Conservation (phyloP, 2,797 vertebrate genomes). For the Malacoraja senta region DNA sequence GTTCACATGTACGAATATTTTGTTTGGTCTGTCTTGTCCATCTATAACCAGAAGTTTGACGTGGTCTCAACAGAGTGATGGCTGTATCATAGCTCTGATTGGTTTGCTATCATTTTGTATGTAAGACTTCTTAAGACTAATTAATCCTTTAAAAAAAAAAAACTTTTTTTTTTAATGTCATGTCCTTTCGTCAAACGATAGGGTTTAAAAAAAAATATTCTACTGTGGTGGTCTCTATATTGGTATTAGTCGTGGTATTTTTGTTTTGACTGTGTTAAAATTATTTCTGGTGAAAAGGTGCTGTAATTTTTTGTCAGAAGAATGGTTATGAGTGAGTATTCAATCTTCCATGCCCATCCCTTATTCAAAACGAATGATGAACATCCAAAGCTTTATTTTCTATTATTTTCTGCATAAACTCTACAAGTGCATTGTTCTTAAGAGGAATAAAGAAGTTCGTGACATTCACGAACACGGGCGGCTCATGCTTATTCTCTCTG, state of each 20-base stretch:
- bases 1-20: constrained; percentile 37
- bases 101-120: constrained; percentile 36
- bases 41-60: constrained; percentile 38
- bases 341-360: constrained; percentile 80
- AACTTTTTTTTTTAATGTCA: constrained; percentile 8
- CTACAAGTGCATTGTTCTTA: constrained; percentile 56
- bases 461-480: constrained; percentile 50
- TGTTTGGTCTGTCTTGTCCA: constrained; percentile 38
- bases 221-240: constrained; percentile 47
- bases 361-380: constrained; percentile 44
- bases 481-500: constrained; percentile 57
- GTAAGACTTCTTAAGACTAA: constrained; percentile 37
- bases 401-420: constrained; percentile 56
- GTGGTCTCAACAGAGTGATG: constrained; percentile 38
- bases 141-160: neutral
- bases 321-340: constrained; percentile 85
- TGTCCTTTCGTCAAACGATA: neutral
- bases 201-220: constrained; percentile 46
- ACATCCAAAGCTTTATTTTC: constrained; percentile 54
- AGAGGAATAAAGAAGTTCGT: constrained; percentile 48
- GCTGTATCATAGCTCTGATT: constrained; percentile 36
- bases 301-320: constrained; percentile 83
- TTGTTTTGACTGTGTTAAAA: constrained; percentile 55
- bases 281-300: constrained; percentile 85
- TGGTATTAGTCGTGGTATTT: constrained; percentile 29